Base-by-base conservation (phyloP, 2,797 vertebrate species). In the Lagodon rhomboides region DNA sequence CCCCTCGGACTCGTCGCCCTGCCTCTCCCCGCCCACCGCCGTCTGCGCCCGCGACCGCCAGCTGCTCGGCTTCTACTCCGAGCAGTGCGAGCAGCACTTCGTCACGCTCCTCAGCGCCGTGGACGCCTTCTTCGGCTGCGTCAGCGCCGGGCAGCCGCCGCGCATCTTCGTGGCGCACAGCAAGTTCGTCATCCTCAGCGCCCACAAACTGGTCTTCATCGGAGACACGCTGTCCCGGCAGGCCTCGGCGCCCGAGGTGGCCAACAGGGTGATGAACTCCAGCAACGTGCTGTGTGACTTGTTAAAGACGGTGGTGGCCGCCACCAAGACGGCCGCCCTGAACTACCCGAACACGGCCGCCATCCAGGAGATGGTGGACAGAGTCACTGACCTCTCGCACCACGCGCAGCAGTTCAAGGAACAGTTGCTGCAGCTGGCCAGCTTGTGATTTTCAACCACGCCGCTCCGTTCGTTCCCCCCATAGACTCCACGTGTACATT, bases 161-260 rank as follows among this genome's bases (percentile, higher is more conserved):
- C 94, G 98, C 41, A 98, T 99, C 94, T 99, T 99, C 0, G 98
- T 99, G 23, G 98, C 98, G 0, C 98, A 99, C 91, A 97, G 98
- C 94, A 99, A 99, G 70, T 98, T 99, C 12, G 97, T 99, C 89
- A 98, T 99, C 80, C 92, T 99, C 84, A 98, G 97, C 0, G 98
- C 98, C 5, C 98, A 99, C 95, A 99, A 99, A 90, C 97, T 99
- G 7, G 98, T 99, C 15, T 99, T 99, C 94, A 98, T 99, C 5
- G 98, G 98, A 5, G 98, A 99, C 94, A 97, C 96, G 0, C 93
- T 99, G 43, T 96, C 97, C 0, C 86, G 98, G 79, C 98, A 99
- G 75, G 96, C 97, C 25, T 79, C 94, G 0, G 88, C 93, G 0
- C 96, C 96, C 20, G 97, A 98, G 69, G 93, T 97, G 79, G 95